Evolutionary conservation across 2,888 invertebrate species (phyloP).

Genomic region (Capitulum mitella): DNA sequence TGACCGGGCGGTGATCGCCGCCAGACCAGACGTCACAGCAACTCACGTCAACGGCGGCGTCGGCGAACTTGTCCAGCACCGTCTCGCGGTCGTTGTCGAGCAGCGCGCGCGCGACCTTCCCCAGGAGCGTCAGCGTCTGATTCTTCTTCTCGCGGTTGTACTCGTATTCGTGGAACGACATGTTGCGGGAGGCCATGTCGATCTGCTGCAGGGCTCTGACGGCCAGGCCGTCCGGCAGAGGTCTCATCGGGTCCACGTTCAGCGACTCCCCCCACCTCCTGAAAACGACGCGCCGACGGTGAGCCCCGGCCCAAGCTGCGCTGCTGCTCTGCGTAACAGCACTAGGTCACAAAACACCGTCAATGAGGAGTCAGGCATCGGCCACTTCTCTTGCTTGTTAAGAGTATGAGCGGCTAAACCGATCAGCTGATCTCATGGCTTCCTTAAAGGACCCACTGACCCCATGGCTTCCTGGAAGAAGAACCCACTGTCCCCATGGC

Average conservation of each 20-base stretch:
- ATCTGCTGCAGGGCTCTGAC: not conserved
- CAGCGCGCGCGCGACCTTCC: not conserved
- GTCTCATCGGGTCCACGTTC: not conserved
- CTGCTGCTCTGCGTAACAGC: too few relatives aligned
- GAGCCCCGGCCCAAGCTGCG: too few relatives aligned
- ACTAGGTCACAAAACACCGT: too few relatives aligned
- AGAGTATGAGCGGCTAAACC: too few relatives aligned
- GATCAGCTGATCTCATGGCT: too few relatives aligned
- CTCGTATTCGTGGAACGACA: not conserved
- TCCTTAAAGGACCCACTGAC: too few relatives aligned
- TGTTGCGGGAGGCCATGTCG: not conserved
- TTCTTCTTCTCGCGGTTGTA: not conserved
- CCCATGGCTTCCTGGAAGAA: too few relatives aligned
- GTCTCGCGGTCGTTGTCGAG: not conserved
- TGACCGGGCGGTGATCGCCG: not conserved
- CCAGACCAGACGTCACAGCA: not conserved
- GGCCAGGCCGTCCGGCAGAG: not conserved
- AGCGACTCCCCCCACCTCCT: too few relatives aligned
- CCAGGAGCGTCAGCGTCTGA: not conserved
- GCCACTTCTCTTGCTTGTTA: too few relatives aligned
- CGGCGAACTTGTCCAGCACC: not conserved
- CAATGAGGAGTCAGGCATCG: too few relatives aligned
- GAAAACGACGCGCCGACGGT: too few relatives aligned
- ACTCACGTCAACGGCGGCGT: not conserved
- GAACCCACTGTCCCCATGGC: too few relatives aligned